Evolutionary conservation across 2,113 vertebrate species (phyloP).

Genomic region (Micromys minutus): DNA sequence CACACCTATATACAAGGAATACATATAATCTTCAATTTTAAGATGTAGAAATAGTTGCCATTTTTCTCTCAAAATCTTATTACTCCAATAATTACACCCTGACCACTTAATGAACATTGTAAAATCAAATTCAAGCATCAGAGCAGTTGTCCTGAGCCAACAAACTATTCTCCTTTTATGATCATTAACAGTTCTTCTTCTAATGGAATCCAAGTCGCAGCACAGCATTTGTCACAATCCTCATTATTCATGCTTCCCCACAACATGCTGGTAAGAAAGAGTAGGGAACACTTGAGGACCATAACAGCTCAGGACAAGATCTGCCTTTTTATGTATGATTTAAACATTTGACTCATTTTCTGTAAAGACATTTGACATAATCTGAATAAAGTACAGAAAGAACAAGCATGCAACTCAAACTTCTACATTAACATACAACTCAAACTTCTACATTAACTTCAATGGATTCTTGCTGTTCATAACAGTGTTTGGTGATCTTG

Average conservation of each 20-base stretch:
- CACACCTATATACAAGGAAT: background rate
- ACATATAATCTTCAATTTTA: constrained; percentile 46
- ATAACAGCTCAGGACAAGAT: background rate
- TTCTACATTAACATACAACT: background rate
- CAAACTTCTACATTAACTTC: background rate
- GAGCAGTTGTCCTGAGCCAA: constrained; percentile 22
- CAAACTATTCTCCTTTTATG: constrained; percentile 1
- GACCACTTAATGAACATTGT: constrained; percentile 6
- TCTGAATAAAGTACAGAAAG: background rate
- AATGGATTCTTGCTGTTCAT: background rate
- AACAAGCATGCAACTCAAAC: background rate
- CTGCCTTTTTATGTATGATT: background rate
- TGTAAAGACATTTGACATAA: background rate
- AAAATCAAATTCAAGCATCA: constrained; percentile 55
- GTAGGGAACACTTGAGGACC: background rate
- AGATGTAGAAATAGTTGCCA: background rate
- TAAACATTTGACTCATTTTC: constrained; percentile 37
- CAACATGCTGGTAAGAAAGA: background rate
- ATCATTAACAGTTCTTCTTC: constrained; percentile 5
- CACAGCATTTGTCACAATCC: background rate
- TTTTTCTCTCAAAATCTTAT: background rate
- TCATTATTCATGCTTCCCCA: background rate
- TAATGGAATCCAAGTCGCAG: background rate
- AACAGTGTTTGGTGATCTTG: background rate
- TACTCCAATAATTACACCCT: constrained; percentile 44